Evolutionary conservation across 1,140 invertebrate species (phyloP).

Genomic region (Bradysia coprophila): DNA sequence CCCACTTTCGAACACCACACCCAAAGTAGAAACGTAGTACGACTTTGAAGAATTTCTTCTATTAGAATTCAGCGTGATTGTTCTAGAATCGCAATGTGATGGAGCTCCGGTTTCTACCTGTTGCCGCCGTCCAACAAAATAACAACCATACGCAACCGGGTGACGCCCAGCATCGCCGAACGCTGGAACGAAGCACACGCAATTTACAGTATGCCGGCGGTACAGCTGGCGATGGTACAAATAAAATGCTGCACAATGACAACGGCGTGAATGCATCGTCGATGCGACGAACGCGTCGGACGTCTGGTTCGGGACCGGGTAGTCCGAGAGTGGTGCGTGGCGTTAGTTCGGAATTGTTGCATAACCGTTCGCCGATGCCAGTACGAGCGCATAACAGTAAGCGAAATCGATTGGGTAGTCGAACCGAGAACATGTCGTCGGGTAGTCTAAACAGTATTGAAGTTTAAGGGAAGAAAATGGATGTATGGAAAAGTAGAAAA

Average conservation of each 20-base stretch:
- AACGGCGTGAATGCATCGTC: conserved; percentile 7
- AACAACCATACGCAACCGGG: conserved; percentile 4
- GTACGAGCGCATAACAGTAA: conserved; percentile 11
- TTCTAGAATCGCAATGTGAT: conserved; percentile 24
- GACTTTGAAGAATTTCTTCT: conserved; percentile 7
- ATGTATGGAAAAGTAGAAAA: too few relatives aligned
- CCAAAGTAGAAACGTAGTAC: conserved; percentile 5
- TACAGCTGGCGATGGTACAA: neutral
- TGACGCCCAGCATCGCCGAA: conserved; percentile 12
- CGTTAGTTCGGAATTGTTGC: neutral
- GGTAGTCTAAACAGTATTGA: conserved; percentile 25
- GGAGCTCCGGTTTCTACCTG: conserved; percentile 21
- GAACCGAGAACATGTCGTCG: conserved; percentile 22
- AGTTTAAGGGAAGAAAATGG: conserved; percentile 7
- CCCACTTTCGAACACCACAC: too few relatives aligned
- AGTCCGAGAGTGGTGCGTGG: conserved; percentile 14
- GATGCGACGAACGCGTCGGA: conserved; percentile 13
- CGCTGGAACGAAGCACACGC: conserved; percentile 15
- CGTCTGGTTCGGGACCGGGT: conserved; percentile 15
- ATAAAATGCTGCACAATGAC: neutral
- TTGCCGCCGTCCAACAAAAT: neutral
- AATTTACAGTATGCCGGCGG: conserved; percentile 9
- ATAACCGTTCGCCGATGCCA: conserved; percentile 19
- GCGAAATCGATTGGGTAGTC: conserved; percentile 19
- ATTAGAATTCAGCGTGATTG: conserved; percentile 14